Evolutionary conservation across 2,113 vertebrate genomes (phyloP).

Genomic region (Anser brachyrhynchus): DNA sequence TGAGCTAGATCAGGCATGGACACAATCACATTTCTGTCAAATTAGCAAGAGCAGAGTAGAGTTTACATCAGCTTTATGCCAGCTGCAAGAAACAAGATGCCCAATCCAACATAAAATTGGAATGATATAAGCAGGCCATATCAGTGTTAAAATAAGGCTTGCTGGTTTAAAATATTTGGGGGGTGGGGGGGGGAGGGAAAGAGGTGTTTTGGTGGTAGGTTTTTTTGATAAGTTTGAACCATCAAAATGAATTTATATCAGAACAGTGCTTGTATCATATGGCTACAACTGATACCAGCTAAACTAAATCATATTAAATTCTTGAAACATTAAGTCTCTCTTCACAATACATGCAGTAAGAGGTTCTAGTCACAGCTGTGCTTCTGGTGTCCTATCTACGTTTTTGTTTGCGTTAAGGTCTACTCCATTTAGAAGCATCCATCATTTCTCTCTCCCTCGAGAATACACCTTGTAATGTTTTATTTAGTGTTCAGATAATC

Average conservation of each 20-base stretch:
- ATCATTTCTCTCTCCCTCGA: neutral
- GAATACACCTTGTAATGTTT: neutral
- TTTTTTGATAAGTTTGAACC: neutral
- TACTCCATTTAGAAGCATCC: neutral
- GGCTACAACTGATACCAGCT: neutral
- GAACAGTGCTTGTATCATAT: neutral
- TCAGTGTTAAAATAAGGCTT: neutral
- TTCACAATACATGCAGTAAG: neutral
- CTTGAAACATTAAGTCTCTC: neutral
- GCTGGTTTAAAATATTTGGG: neutral
- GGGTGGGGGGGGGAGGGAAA: too few relatives aligned
- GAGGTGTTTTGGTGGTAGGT: rapidly evolving
- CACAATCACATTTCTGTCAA: conserved; percentile 14
- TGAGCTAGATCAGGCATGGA: conserved; percentile 10
- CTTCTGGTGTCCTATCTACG: neutral
- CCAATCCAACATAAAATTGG: neutral
- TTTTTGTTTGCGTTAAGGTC: neutral
- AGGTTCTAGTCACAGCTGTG: neutral
- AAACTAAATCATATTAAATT: neutral
- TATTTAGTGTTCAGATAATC: neutral
- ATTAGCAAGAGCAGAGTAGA: neutral
- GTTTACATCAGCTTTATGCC: conserved; percentile 12
- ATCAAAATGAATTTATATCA: neutral
- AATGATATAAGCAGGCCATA: neutral
- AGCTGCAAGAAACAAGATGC: conserved; percentile 1